Evolutionary conservation across 2,888 invertebrate species (phyloP).

Genomic region (Nomada ruficornis): DNA sequence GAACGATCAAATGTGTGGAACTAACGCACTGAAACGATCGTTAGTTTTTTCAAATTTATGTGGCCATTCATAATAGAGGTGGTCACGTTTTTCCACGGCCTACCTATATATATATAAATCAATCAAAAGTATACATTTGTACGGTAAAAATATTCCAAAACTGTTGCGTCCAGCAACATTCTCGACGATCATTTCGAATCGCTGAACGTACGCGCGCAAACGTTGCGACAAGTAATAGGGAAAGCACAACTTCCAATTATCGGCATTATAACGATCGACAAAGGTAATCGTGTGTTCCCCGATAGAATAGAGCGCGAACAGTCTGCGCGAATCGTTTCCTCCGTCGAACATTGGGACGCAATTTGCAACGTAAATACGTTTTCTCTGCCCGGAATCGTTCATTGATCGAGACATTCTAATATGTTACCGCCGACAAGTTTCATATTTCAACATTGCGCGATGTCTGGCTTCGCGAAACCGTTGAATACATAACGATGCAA

Average conservation of each 20-base stretch:
- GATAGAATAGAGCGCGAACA: no score
- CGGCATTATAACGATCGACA: conserved; percentile 9
- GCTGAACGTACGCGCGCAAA: background rate
- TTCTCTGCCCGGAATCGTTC: conserved; percentile 27
- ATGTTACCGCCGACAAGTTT: conserved; percentile 51
- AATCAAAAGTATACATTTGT: no score
- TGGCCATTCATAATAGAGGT: no score
- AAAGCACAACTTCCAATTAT: background rate
- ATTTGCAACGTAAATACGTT: conserved; percentile 47
- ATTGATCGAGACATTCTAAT: conserved; percentile 56
- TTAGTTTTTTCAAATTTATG: no score
- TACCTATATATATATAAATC: no score
- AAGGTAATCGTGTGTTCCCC: background rate
- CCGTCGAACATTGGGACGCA: conserved; percentile 17
- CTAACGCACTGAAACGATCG: no score
- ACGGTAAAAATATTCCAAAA: no score
- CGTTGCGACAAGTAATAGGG: no score
- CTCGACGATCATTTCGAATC: no score
- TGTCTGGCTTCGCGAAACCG: conserved; percentile 38
- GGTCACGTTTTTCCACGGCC: no score
- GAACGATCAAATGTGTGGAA: no score
- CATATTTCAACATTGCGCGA: conserved; percentile 53
- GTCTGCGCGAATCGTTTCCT: conserved; percentile 6
- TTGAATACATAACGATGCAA: conserved; percentile 43
- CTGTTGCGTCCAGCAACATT: no score